phyloP scores from a whole-genome alignment of 2,888 invertebrate species.

The Tuta absoluta region DNA sequence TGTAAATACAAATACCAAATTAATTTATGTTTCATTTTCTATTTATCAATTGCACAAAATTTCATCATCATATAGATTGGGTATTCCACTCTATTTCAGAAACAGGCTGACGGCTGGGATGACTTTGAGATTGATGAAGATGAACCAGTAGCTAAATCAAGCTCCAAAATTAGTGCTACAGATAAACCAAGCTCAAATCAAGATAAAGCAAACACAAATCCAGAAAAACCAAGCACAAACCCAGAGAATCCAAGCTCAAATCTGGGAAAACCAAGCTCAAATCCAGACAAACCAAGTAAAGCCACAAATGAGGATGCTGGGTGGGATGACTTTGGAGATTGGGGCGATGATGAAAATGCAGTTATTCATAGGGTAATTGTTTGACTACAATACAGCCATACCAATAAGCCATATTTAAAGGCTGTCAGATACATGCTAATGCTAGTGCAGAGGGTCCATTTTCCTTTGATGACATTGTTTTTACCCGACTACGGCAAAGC shows the following conservation, averaged over 20 bases:
- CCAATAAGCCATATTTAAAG: too few relatives aligned
- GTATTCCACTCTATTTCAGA: slow-evolving; percentile 36
- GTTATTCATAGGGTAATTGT: slow-evolving; percentile 23
- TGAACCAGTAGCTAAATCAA: slow-evolving; percentile 40
- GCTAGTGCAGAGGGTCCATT: too few relatives aligned
- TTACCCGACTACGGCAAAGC: too few relatives aligned
- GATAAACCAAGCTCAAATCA: slow-evolving; percentile 29
- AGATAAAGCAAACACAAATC: slow-evolving; percentile 39
- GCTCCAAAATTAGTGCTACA: slow-evolving; percentile 16
- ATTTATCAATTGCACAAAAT: not conserved
- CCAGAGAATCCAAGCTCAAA: slow-evolving; percentile 34
- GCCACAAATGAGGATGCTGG: slow-evolving; percentile 29
- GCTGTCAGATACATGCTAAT: too few relatives aligned
- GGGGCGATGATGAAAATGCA: too few relatives aligned
- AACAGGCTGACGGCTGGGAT: slow-evolving; percentile 70
- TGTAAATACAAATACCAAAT: too few relatives aligned
- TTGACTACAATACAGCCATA: too few relatives aligned
- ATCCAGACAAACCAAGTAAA: too few relatives aligned
- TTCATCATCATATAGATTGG: not conserved
- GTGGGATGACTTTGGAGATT: too few relatives aligned
- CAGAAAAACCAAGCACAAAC: slow-evolving; percentile 28
- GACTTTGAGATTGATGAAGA: slow-evolving; percentile 72
- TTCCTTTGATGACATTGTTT: too few relatives aligned
- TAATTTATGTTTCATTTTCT: too few relatives aligned
- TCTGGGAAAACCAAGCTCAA: slow-evolving; percentile 6